Conservation (phyloP, 2,797 vertebrate species). For the Phyllotis vaccarum region DNA sequence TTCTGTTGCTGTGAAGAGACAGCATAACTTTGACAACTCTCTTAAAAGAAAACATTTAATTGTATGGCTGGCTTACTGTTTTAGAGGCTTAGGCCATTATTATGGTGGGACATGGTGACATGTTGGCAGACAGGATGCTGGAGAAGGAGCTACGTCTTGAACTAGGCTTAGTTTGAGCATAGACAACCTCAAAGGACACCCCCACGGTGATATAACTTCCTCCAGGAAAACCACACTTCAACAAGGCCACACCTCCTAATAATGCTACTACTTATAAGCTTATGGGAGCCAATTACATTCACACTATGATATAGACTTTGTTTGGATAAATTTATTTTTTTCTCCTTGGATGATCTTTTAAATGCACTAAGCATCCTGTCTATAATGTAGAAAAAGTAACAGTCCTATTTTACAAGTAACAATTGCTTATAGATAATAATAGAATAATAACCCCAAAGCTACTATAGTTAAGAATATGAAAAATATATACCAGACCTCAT, state of each 20-base stretch:
- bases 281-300: neutral
- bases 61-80: neutral
- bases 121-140: neutral
- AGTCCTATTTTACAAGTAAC: neutral
- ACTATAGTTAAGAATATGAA: neutral
- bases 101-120: neutral
- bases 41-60: neutral
- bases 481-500: neutral
- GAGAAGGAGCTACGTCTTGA: neutral
- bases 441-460: constrained; percentile 47
- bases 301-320: neutral
- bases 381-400: constrained; percentile 4
- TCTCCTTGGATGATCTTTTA: constrained; percentile 31
- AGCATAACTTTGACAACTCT: neutral
- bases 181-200: neutral
- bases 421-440: neutral
- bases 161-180: neutral
- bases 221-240: too few relatives aligned
- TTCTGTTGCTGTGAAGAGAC: neutral
- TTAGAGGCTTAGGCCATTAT: neutral
- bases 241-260: too few relatives aligned
- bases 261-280: neutral
- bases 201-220: too few relatives aligned
- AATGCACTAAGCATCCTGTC: constrained; percentile 18
- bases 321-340: neutral